These are phyloP conservation scores for Arctopsyche grandis DNA, from an alignment of 1,140 invertebrate species.

Conservation along the genomic window DNA sequence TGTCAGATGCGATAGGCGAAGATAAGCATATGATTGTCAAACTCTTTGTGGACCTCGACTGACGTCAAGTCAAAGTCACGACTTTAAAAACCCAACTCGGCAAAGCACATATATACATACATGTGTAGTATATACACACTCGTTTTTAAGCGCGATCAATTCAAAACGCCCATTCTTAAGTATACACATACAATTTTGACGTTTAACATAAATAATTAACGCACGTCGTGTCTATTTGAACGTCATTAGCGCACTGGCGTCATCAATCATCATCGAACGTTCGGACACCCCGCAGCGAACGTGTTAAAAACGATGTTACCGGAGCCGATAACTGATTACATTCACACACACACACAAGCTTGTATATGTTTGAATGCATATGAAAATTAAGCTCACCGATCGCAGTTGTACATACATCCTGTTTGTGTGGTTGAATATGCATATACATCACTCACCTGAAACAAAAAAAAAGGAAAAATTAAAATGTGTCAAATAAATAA, in stretches of 20 bases:
- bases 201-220: constrained; percentile 32
- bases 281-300: not conserved
- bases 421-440: not conserved
- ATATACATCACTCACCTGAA: not conserved
- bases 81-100: no score
- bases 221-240: constrained; percentile 28
- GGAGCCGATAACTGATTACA: not conserved
- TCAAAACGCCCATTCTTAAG: no score
- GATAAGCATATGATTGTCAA: no score
- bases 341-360: not conserved
- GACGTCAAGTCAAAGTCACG: no score
- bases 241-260: constrained; percentile 11
- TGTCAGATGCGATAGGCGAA: no score
- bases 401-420: not conserved
- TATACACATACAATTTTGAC: no score
- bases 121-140: no score
- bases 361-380: not conserved
- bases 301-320: constrained; percentile 23
- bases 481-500: not conserved
- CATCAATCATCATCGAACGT: constrained; percentile 29
- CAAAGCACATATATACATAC: no score
- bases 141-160: no score
- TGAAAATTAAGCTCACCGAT: not conserved
- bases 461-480: not conserved
- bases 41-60: no score